phyloP scores from a whole-genome alignment of 2,797 vertebrate genomes.

The Enteromius anoplus region DNA sequence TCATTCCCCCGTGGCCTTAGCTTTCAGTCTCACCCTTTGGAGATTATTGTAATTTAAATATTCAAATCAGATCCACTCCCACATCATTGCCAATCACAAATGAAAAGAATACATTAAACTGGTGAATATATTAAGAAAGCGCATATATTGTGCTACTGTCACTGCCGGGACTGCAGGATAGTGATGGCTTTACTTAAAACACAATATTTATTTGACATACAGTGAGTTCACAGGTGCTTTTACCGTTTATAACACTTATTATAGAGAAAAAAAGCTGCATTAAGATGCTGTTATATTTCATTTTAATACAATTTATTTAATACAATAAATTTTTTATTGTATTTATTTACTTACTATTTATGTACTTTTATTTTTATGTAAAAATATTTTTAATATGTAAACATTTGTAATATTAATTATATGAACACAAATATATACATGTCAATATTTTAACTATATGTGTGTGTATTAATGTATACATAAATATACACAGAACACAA shows the following conservation, averaged over 20 bases:
- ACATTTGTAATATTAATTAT: too few relatives aligned
- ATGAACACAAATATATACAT: too few relatives aligned
- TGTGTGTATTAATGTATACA: too few relatives aligned
- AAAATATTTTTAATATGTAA: too few relatives aligned
- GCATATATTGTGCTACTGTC: slow-evolving; percentile 18
- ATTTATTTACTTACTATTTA: too few relatives aligned
- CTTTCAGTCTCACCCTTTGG: neutral
- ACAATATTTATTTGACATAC: neutral
- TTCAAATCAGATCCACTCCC: slow-evolving; percentile 36
- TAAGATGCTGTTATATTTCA: neutral
- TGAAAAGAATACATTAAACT: slow-evolving; percentile 54
- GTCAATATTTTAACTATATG: too few relatives aligned
- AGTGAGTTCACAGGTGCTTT: neutral
- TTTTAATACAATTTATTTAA: too few relatives aligned
- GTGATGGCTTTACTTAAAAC: slow-evolving; percentile 42
- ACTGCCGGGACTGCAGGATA: neutral
- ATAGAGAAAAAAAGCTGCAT: neutral
- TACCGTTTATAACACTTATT: neutral
- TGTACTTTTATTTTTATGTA: neutral
- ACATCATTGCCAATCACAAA: slow-evolving; percentile 32
- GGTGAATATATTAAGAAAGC: slow-evolving; percentile 41
- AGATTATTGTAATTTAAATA: slow-evolving; percentile 50
- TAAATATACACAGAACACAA: too few relatives aligned
- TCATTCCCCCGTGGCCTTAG: neutral
- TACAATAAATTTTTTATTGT: too few relatives aligned